These are phyloP conservation scores for Andrena hattorfiana DNA, from an alignment of 2,888 invertebrate genomes.

Conservation along the genomic window DNA sequence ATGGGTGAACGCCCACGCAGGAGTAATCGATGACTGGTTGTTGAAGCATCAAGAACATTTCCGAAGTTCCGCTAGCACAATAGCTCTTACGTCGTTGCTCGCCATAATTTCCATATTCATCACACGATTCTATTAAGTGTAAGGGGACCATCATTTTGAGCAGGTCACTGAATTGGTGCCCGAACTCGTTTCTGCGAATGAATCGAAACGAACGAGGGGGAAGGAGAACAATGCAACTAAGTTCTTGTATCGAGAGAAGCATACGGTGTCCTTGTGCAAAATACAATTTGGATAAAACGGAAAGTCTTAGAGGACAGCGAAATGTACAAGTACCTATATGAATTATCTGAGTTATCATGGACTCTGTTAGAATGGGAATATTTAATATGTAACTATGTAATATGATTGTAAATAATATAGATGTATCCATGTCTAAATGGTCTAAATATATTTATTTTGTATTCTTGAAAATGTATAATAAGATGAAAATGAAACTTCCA, in stretches of 20 bases:
- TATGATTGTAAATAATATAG: conserved; percentile 13
- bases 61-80: background rate
- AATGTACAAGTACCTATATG: background rate
- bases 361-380: background rate
- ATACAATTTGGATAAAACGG: background rate
- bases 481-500: background rate
- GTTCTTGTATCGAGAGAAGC: background rate
- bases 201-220: background rate
- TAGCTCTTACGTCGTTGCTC: conserved; percentile 12
- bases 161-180: background rate
- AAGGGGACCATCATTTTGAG: background rate
- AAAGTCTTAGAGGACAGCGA: background rate
- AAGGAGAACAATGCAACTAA: background rate
- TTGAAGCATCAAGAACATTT: rapidly evolving
- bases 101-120: conserved; percentile 36
- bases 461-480: background rate
- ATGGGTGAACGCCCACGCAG: background rate
- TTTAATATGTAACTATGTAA: background rate
- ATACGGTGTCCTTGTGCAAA: background rate
- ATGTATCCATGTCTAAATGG: conserved; percentile 12
- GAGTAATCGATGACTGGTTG: conserved; percentile 22
- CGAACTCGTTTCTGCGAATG: background rate
- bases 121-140: conserved; percentile 43
- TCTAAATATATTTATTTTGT: conserved; percentile 27
- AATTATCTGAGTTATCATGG: background rate